Evolutionary conservation across 2,888 invertebrate species (phyloP).

Genomic region (Phorcus lineatus): DNA sequence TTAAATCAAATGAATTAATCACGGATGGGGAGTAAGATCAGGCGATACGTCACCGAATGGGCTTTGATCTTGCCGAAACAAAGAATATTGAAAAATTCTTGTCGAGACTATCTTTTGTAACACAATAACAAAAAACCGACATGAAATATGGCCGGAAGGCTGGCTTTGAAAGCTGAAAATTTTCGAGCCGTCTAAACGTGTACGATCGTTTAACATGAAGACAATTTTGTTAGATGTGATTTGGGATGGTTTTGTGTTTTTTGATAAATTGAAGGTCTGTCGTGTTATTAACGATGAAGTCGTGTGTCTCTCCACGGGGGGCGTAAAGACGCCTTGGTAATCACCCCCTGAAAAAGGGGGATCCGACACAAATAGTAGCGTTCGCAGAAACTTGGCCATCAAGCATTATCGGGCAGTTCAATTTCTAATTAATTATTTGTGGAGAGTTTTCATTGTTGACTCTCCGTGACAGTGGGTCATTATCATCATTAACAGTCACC

Average conservation of each 20-base stretch:
- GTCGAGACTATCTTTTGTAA: constrained; percentile 17
- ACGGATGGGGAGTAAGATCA: constrained; percentile 2
- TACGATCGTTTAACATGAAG: constrained; percentile 24
- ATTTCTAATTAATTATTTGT: too few species aligned
- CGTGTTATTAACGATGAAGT: constrained; percentile 3
- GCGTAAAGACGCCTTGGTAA: background rate
- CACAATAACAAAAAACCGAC: constrained; percentile 23
- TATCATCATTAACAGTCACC: too few species aligned
- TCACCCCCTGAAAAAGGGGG: too few species aligned
- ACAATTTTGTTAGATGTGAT: constrained; percentile 24
- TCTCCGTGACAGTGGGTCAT: too few species aligned
- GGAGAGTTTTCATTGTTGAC: too few species aligned
- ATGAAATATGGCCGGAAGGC: constrained; percentile 18
- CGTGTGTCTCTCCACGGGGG: background rate
- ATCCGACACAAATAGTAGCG: too few species aligned
- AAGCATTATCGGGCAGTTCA: too few species aligned
- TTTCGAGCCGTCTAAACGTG: constrained; percentile 17
- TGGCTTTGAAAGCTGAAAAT: constrained; percentile 17
- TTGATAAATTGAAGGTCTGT: constrained; percentile 18
- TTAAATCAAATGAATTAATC: constrained; percentile 28
- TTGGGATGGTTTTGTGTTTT: constrained; percentile 14
- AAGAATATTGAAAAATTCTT: constrained; percentile 15
- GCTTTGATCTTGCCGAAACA: constrained; percentile 22
- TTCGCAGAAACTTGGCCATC: too few species aligned
- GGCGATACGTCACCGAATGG: background rate